Base-by-base conservation (phyloP, 2,113 vertebrate genomes). In the Speoplatyrhinus poulsoni region DNA sequence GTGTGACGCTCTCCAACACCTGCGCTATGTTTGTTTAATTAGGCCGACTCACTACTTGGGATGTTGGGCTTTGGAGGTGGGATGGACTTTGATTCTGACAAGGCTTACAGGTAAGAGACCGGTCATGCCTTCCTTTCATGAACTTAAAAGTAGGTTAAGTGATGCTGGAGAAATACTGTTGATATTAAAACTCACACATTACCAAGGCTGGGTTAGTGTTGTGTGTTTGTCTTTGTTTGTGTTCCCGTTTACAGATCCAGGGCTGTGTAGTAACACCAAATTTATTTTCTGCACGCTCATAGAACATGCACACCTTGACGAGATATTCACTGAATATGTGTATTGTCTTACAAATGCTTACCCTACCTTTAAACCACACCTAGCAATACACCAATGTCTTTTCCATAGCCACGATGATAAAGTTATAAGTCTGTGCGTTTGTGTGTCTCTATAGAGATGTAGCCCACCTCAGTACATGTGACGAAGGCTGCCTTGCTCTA, bases 81-180 rank as follows among this genome's bases (percentile, higher is more conserved):
- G 46, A 95, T 97, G 95, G 96, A 98, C 85, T 97, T 98, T 32
- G 95, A 98, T 74, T 98, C 96, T 0, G 94, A 96, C 59, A 96
- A 96, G 72, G 96, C 96, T 0, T 98, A 98, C 90, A 94, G 96
- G 96, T 95, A 59, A 84, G 85, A 49, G 36, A 64, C 13, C 1
- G 11, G 13, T 11, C 3, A 2, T 61, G 12, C 10, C 50, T 3
- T 12, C 3, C 8, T 46, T 56, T 0, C 12, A 41, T 41, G 36
- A 56, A 6, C 19, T 53, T 8, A 7, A 49, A 49, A 12, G 12
- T 12, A 49, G 48, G 8, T 16, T 17, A 32, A n/a, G 52, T 10
- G 8, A 5, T 7, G 16, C 2, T 57, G 32, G 26, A 26, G 26
- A 26, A 26, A 26, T 26, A 26, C 26, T 26, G 26, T 26, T 26